These are phyloP conservation scores for Clarias magur DNA, from an alignment of 2,113 vertebrate species.

Conservation along the genomic window DNA sequence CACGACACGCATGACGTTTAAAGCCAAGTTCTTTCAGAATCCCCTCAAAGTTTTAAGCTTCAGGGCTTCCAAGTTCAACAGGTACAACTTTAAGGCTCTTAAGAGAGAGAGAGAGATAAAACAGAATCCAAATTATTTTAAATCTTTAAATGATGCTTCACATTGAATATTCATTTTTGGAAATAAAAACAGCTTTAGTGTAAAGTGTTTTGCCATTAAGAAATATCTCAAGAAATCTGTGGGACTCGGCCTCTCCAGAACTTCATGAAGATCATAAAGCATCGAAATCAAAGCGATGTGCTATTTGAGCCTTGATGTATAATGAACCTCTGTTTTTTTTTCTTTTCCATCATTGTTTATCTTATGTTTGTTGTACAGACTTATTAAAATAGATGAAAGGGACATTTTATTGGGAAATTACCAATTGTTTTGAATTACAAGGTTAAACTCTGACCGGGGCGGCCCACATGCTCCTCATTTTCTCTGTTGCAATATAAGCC, in stretches of 20 bases:
- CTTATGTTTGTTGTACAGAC: conserved; percentile 18
- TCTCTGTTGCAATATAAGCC: conserved; percentile 76
- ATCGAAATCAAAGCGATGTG: conserved; percentile 39
- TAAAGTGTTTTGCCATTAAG: not conserved
- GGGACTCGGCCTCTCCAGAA: not conserved
- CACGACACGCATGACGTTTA: conserved; percentile 55
- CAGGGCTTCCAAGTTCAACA: conserved; percentile 33
- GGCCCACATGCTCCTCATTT: conserved; percentile 87
- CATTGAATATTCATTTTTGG: not conserved
- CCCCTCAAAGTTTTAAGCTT: conserved; percentile 10
- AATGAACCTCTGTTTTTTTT: conserved; percentile 60
- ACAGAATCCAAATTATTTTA: not conserved
- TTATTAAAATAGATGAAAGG: conserved; percentile 42
- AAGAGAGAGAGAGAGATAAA: not conserved
- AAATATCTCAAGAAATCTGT: conserved; percentile 31
- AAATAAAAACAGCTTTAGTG: conserved; percentile 8
- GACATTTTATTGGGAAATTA: conserved; percentile 74
- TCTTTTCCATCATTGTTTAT: conserved; percentile 52
- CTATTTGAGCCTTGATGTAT: conserved; percentile 41
- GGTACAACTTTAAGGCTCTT: conserved; percentile 30
- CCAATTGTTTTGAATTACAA: conserved; percentile 81
- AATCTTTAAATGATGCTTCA: not conserved
- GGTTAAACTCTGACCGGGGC: conserved; percentile 77
- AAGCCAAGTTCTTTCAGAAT: conserved; percentile 38
- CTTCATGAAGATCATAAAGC: conserved; percentile 32